Evolutionary conservation across 1,140 invertebrate genomes (phyloP), one percentile per base, ranked within the genome.

Genomic region (Drosophila baimaii): DNA sequence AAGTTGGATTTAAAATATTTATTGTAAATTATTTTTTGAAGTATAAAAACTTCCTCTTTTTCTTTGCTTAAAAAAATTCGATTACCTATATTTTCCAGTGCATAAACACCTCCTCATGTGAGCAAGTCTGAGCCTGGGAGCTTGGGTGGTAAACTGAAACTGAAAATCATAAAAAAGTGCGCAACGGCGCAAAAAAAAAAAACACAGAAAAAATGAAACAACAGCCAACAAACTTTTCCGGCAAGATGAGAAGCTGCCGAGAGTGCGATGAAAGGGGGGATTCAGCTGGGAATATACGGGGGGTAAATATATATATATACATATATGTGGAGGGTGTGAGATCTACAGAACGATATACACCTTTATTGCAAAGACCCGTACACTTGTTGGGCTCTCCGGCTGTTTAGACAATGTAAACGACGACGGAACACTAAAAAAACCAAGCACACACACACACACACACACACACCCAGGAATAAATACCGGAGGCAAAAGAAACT

Each of bases 321-420:
- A 39, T 23, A 17, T 6, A 1, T 33, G 13, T n/a, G 29, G 41
- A 43, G 10, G 57, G 70, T 31, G 44, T 56, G 35, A 54, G 51
- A 51, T 54, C 39, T 56, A 35, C 29, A 25, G 19, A 55, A 54
- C 72, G 72, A 77, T 77, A 58, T 77, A 77, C 73, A 76, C 73
- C 73, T 77, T 77, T 51, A 77, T 77, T 56, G 51, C 74, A 70
- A 62, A 71, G 75, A 78, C 75, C 75, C 65, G 55, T 78, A 46
- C 75, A 77, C 73, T 77, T 77, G 73, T 77, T 77, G 73, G 62
- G 54, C 75, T 69, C 66, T 85, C 83, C 79, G 76, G 76, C 64
- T 74, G 84, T 89, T 86, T 86, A 86, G 83, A 86, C 83, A 86
- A 86, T 86, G 83, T 86, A 86, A 89, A 89, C 80, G 84, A 89